Percentiles rank a stretch among this genome's conserved stretches.
Evolutionary conservation across 1,140 invertebrate species (phyloP).

Genomic region (Pentalonia nigronervosa): DNA sequence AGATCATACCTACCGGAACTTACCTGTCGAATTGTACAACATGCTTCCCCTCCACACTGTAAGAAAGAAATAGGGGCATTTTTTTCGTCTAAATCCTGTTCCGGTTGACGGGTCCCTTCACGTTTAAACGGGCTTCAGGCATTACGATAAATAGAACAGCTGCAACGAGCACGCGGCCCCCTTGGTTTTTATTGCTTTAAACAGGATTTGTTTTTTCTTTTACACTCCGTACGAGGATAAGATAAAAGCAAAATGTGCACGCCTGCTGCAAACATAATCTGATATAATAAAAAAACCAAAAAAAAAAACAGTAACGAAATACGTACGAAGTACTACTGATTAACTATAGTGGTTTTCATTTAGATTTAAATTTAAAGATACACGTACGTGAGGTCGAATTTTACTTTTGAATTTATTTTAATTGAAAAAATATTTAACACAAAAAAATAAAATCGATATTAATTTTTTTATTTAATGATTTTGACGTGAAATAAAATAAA

Average conservation of each 20-base stretch:
- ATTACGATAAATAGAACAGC: slow-evolving; percentile 51
- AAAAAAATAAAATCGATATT: neutral
- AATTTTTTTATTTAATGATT: neutral
- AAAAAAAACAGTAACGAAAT: neutral
- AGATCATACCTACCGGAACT: slow-evolving; percentile 44
- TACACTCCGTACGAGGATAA: neutral
- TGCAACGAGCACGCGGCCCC: slow-evolving; percentile 28
- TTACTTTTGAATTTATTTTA: neutral
- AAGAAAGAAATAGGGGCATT: neutral
- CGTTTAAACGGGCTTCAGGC: slow-evolving; percentile 28
- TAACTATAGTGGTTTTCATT: neutral
- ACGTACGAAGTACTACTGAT: neutral
- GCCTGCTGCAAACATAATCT: slow-evolving; percentile 9
- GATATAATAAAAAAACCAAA: neutral
- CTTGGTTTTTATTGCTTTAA: slow-evolving; percentile 40
- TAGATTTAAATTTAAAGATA: neutral
- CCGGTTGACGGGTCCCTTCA: slow-evolving; percentile 49
- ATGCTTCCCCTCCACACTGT: too few relatives aligned
- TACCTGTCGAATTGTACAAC: slow-evolving; percentile 29
- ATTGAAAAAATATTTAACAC: neutral
- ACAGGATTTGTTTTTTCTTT: slow-evolving; percentile 52
- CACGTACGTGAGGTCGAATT: neutral
- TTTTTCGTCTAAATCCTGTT: slow-evolving; percentile 51
- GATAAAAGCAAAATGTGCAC: slow-evolving; percentile 38
- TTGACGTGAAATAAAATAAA: neutral